Evolutionary conservation across 2,113 vertebrate species (phyloP).

Genomic region (Onychorhynchus coronatus): DNA sequence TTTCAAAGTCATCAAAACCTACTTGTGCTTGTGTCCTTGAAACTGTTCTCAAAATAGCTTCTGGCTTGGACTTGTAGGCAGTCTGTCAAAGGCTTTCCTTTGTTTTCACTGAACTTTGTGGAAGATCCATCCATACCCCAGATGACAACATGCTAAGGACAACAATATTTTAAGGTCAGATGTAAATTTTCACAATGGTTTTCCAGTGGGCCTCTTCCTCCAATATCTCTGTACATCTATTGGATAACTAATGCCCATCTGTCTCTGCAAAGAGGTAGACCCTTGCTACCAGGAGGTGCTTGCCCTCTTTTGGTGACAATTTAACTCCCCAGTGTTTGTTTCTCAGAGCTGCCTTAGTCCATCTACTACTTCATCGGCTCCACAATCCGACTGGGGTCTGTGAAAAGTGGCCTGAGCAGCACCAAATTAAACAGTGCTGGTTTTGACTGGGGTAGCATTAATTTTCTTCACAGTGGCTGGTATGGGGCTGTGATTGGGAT

Average conservation of each 20-base stretch:
- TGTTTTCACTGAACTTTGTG: not conserved
- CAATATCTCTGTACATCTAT: not conserved
- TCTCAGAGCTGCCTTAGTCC: not conserved
- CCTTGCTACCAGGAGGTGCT: not conserved
- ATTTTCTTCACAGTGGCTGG: not conserved
- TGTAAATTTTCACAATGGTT: not conserved
- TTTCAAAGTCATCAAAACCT: not conserved
- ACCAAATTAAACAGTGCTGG: not conserved
- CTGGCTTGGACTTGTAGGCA: not conserved
- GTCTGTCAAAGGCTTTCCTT: not conserved
- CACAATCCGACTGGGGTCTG: not conserved
- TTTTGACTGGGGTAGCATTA: not conserved
- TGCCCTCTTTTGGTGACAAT: not conserved
- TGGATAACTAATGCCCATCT: not conserved
- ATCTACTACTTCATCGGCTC: not conserved
- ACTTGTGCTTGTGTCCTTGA: not conserved
- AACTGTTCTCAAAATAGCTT: not conserved
- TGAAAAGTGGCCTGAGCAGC: rapidly evolving
- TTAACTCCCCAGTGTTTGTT: not conserved
- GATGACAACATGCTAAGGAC: not conserved
- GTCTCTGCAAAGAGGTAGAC: not conserved
- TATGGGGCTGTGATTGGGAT: not conserved
- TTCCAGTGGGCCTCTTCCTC: not conserved
- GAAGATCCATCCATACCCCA: not conserved
- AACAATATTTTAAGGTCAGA: not conserved